Conservation (phyloP, 2,797 vertebrate genomes). For the Paedocypris micromegethes region DNA sequence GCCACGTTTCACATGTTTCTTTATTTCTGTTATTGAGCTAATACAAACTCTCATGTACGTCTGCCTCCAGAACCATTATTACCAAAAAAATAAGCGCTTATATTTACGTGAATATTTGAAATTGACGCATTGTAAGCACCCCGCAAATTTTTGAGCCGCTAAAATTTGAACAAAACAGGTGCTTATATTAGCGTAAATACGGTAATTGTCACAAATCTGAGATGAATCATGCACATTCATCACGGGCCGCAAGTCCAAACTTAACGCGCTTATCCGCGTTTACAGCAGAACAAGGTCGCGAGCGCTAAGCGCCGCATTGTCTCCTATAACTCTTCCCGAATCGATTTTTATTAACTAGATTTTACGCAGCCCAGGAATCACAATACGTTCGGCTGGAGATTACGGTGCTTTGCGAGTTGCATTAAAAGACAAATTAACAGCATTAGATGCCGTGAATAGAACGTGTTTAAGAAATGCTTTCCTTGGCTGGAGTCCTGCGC, state of each 20-base stretch:
- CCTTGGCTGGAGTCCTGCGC: slow-evolving; percentile 20
- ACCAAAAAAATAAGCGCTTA: too few relatives aligned
- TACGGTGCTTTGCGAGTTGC: not conserved
- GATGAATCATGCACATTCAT: slow-evolving; percentile 21
- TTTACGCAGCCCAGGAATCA: not conserved
- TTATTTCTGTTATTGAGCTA: too few relatives aligned
- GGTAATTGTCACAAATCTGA: slow-evolving; percentile 33
- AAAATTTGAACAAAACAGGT: too few relatives aligned
- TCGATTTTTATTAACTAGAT: not conserved
- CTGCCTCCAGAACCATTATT: too few relatives aligned
- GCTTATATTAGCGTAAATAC: too few relatives aligned
- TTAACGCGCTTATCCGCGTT: slow-evolving; percentile 18
- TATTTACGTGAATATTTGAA: too few relatives aligned
- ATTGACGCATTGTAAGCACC: too few relatives aligned
- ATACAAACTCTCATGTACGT: too few relatives aligned
- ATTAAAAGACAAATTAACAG: not conserved
- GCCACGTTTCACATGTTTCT: too few relatives aligned
- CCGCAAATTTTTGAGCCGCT: too few relatives aligned
- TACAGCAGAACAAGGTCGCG: slow-evolving; percentile 24
- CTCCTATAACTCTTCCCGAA: slow-evolving; percentile 17
- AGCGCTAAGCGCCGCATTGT: slow-evolving; percentile 12
- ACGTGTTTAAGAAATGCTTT: slow-evolving; percentile 15
- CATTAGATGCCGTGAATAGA: slow-evolving; percentile 13
- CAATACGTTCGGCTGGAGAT: not conserved
- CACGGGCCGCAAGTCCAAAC: slow-evolving; percentile 18